These are phyloP conservation scores for Standfussiana lucernea DNA, from an alignment of 2,888 invertebrate species.

Conservation along the genomic window DNA sequence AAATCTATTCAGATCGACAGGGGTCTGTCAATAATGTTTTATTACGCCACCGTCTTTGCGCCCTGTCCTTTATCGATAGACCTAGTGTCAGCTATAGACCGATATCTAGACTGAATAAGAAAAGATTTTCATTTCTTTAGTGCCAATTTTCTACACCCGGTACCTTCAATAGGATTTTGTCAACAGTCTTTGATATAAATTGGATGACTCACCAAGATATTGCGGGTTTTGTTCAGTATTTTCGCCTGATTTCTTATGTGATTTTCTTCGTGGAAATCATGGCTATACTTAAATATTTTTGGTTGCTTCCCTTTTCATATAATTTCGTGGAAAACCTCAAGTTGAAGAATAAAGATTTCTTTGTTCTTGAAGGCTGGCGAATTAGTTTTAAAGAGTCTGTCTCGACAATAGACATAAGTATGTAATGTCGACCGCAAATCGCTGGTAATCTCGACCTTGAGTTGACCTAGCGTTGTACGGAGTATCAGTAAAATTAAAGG, in stretches of 20 bases:
- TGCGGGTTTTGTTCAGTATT: background rate
- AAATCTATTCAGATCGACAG: background rate
- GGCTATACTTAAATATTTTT: constrained; percentile 2
- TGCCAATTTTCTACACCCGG: constrained; percentile 24
- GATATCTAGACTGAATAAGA: constrained; percentile 4
- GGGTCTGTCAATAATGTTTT: constrained; percentile 15
- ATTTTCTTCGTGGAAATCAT: constrained; percentile 33
- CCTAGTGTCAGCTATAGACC: background rate
- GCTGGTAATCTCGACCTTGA: background rate
- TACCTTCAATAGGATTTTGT: constrained; percentile 22
- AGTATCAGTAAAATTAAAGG: background rate
- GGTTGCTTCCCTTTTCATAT: constrained; percentile 23
- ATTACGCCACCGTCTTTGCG: constrained; percentile 7
- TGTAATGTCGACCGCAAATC: background rate
- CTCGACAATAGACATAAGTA: background rate
- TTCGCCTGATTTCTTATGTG: constrained; percentile 2
- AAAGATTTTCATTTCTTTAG: constrained; percentile 31
- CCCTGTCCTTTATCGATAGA: constrained; percentile 23
- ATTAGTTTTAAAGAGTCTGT: constrained; percentile 16
- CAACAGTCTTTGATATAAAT: constrained; percentile 38
- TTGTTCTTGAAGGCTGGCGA: constrained; percentile 24
- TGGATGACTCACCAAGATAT: constrained; percentile 31
- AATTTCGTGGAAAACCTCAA: constrained; percentile 21
- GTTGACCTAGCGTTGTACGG: background rate
- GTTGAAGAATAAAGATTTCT: constrained; percentile 3